Evolutionary conservation across 2,888 invertebrate genomes (phyloP), one percentile per base, ranked within the genome.

Genomic region (Dione juno): DNA sequence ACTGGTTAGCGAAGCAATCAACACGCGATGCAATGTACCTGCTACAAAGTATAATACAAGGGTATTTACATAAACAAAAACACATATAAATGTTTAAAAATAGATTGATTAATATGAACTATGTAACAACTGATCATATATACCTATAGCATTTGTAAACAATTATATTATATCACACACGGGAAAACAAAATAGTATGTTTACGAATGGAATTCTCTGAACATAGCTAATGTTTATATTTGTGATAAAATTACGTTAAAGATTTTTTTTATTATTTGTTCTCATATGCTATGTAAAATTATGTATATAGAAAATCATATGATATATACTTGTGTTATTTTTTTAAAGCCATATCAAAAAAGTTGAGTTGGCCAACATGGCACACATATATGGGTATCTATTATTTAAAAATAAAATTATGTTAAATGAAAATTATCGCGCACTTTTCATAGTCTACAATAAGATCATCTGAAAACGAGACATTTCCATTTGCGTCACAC

Each of bases 1-100:
- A 61, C 28, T 50, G 57, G 40, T 58, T 52, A 66, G 57, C 52
- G 63, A 66, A 72, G 69, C 67, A 58, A 69, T 65, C 19, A 64
- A 59, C 72, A 72, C 72, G 72, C 70, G 58, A 72, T 59, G 67
- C 35, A 57, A 10, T 16, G 0, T 57, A 11, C n/a, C 6, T 10
- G 16, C 16, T 11, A 40, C 11, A 16, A 35, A 57, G 11, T 57
- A 13, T 57, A 16, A 57, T 40, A 16, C 10, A 9, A 11, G 37
- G 37, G 37, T 57, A 57, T 57, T 57, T 40, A 16, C 3, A 37
- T 19, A 16, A 57, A 6, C 37, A 1, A 35, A 37, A 16, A 11
- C 16, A 37, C 9, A n/a, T n/a, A n/a, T n/a, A n/a, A 16, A 16
- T 11, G 19, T 43, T 0, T 11, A 43, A 48, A 16, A 45, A 45